Evolutionary conservation across 2,888 invertebrate species (phyloP).

Genomic region (Lithophane socia): DNA sequence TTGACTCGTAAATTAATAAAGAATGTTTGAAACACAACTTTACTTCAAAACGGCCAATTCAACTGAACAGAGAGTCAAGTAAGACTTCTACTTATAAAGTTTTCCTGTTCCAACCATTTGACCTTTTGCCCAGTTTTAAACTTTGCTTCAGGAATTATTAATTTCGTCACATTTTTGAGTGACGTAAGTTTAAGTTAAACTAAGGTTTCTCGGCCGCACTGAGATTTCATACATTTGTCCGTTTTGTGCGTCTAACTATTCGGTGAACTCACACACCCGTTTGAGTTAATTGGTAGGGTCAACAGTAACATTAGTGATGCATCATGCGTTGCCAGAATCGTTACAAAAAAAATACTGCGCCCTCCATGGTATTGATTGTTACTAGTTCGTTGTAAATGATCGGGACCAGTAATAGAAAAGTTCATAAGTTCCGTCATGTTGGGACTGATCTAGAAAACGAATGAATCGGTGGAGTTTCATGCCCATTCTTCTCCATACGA

Average conservation of each 20-base stretch:
- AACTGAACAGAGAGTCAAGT: background rate
- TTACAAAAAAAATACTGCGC: conserved; percentile 52
- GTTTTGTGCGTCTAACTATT: conserved; percentile 34
- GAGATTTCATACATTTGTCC: conserved; percentile 41
- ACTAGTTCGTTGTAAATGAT: conserved; percentile 15
- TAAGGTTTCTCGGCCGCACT: conserved; percentile 44
- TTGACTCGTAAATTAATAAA: background rate
- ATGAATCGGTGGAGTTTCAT: too few relatives aligned
- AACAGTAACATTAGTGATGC: conserved; percentile 61
- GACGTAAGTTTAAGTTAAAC: conserved; percentile 1
- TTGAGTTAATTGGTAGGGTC: conserved; percentile 61
- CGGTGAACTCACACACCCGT: conserved; percentile 36
- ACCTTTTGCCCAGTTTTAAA: conserved; percentile 25
- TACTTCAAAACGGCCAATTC: conserved; percentile 4
- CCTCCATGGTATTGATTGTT: conserved; percentile 51
- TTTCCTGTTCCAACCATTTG: conserved; percentile 1
- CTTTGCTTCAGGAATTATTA: conserved; percentile 21
- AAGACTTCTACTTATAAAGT: conserved; percentile 11
- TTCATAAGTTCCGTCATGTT: background rate
- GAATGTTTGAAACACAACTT: background rate
- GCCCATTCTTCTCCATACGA: too few relatives aligned
- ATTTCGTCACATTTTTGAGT: conserved; percentile 22
- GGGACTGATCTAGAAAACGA: background rate
- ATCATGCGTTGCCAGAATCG: conserved; percentile 54
- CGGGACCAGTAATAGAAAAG: background rate